Percentiles rank a stretch among this genome's conserved stretches.
Conservation (phyloP, 2,888 invertebrate genomes). For the Tetranychus truncatus region DNA sequence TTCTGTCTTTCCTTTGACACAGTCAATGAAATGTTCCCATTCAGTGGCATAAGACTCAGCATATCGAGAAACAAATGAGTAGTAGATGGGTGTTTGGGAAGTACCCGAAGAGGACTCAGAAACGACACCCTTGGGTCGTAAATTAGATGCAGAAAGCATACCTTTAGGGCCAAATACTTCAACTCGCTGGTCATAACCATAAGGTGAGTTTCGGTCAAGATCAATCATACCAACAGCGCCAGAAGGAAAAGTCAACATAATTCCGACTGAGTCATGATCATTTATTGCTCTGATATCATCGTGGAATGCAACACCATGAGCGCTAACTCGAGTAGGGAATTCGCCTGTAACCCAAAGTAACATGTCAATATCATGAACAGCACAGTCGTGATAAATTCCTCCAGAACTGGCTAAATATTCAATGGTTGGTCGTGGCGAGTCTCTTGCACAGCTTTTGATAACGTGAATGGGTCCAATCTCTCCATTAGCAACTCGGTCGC, state of each 20-base stretch:
- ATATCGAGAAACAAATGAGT: slow-evolving; percentile 45
- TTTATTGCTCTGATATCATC: slow-evolving; percentile 43
- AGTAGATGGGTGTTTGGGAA: slow-evolving; percentile 39
- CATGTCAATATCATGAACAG: slow-evolving; percentile 50
- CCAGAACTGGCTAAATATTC: slow-evolving; percentile 45
- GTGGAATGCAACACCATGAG: slow-evolving; percentile 40
- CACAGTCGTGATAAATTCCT: slow-evolving; percentile 49
- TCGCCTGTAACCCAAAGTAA: slow-evolving; percentile 46
- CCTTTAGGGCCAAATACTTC: slow-evolving; percentile 46
- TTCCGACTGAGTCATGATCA: slow-evolving; percentile 47
- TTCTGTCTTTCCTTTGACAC: not conserved
- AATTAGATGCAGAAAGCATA: slow-evolving; percentile 33
- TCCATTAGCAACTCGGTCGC: slow-evolving; percentile 39
- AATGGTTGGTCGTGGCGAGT: slow-evolving; percentile 45
- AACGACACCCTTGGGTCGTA: slow-evolving; percentile 22
- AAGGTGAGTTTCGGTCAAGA: slow-evolving; percentile 43
- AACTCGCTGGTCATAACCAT: slow-evolving; percentile 50
- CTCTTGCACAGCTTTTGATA: slow-evolving; percentile 45
- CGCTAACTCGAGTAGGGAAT: slow-evolving; percentile 42
- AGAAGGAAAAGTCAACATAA: slow-evolving; percentile 43
- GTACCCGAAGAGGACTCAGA: not conserved
- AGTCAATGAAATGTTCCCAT: slow-evolving; percentile 42
- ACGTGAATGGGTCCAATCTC: slow-evolving; percentile 45
- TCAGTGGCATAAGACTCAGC: slow-evolving; percentile 39
- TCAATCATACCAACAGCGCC: slow-evolving; percentile 46